Percentiles rank a stretch among this genome's conserved stretches.
phyloP scores from a whole-genome alignment of 2,113 vertebrate genomes.

The Serilophus lunatus region DNA sequence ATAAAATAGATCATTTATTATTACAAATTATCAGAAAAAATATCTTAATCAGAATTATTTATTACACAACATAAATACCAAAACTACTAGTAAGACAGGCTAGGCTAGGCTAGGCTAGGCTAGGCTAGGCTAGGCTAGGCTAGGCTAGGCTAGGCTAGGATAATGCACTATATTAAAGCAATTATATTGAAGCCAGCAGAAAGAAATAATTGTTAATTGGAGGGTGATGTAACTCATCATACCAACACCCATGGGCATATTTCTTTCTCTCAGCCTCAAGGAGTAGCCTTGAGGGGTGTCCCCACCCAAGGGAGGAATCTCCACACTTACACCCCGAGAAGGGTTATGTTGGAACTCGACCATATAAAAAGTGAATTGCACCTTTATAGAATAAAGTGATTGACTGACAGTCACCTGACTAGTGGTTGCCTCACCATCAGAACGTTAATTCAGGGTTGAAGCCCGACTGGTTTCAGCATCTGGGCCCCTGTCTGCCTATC shows the following conservation, averaged over 20 bases:
- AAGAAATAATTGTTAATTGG: neutral
- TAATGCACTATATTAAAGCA: neutral
- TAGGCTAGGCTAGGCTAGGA: neutral
- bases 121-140: too few relatives aligned
- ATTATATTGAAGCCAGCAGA: neutral
- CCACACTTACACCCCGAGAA: neutral
- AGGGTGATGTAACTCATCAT: neutral
- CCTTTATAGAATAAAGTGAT: neutral
- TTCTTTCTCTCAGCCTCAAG: neutral
- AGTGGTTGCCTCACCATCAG: neutral
- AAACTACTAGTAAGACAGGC: neutral
- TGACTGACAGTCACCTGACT: neutral
- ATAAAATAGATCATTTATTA: neutral
- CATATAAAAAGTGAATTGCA: neutral
- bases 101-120: too few relatives aligned
- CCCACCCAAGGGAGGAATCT: neutral
- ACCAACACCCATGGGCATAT: neutral
- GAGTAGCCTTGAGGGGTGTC: neutral
- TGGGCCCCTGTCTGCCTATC: neutral
- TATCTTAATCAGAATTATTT: neutral
- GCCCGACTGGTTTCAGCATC: neutral
- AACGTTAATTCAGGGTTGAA: neutral
- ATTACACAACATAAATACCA: neutral
- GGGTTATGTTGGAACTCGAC: neutral
- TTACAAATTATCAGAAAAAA: neutral